Conservation (phyloP, 2,797 vertebrate species). For the Pampus argenteus region DNA sequence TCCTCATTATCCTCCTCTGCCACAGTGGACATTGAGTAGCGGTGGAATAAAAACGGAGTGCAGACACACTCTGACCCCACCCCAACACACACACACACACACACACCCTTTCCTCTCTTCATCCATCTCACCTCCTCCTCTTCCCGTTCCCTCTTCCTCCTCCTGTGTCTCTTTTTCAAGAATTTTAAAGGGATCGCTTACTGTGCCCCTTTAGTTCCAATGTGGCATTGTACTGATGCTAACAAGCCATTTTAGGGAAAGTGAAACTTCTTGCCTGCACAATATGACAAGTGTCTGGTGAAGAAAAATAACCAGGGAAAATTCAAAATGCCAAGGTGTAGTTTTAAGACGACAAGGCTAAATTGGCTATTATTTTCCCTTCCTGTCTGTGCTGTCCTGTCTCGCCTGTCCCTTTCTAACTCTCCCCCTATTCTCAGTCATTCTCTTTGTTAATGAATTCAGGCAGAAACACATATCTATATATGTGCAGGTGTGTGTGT, state of each 20-base stretch:
- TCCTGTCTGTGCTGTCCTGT: constrained; percentile 64
- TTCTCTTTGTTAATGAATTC: constrained; percentile 65
- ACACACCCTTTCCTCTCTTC: constrained; percentile 39
- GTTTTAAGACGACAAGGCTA: constrained; percentile 73
- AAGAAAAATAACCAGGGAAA: constrained; percentile 68
- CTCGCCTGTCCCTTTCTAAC: constrained; percentile 43
- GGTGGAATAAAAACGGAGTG: constrained; percentile 25
- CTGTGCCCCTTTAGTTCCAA: constrained; percentile 59
- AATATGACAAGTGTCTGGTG: constrained; percentile 68
- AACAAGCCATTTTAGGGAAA: constrained; percentile 70
- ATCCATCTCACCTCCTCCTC: constrained; percentile 17
- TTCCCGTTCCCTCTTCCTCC: background rate
- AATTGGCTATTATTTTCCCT: constrained; percentile 80
- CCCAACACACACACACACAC: too few species aligned
- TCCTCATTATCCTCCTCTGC: constrained; percentile 69
- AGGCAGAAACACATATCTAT: constrained; percentile 12
- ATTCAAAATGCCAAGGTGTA: constrained; percentile 77
- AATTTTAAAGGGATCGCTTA: constrained; percentile 58
- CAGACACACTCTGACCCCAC: constrained; percentile 42
- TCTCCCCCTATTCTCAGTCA: constrained; percentile 24
- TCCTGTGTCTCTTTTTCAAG: constrained; percentile 14
- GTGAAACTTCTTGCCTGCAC: constrained; percentile 47
- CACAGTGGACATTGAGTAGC: constrained; percentile 28
- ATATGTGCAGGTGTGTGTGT: background rate
- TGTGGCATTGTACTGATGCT: constrained; percentile 64